A percentile compares a stretch with the other conserved stretches of the same genome.
phyloP scores from a whole-genome alignment of 2,113 vertebrate species.

The Carassius gibelio region DNA sequence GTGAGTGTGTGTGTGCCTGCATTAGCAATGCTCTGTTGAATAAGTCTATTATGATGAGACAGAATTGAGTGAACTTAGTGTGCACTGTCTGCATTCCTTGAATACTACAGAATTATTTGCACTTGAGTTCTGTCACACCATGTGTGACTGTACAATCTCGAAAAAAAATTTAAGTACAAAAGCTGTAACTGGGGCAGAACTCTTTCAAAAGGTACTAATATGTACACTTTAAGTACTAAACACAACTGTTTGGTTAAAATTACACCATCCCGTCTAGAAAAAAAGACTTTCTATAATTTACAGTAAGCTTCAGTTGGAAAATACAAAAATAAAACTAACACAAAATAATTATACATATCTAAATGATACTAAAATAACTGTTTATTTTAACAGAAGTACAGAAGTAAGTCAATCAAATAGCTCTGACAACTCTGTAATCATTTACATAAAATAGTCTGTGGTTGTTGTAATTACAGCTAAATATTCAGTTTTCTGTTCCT shows the following conservation, averaged over 20 bases:
- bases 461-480: slow-evolving; percentile 14
- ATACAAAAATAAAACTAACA: too few relatives aligned
- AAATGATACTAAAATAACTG: not conserved
- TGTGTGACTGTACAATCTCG: not conserved
- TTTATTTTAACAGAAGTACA: too few relatives aligned
- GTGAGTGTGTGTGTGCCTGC: slow-evolving; percentile 27
- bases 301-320: too few relatives aligned
- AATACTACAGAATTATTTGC: slow-evolving; percentile 20
- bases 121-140: not conserved
- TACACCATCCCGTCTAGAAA: not conserved
- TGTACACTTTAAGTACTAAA: not conserved
- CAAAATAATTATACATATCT: not conserved
- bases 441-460: not conserved
- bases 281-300: not conserved
- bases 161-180: not conserved
- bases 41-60: slow-evolving; percentile 48
- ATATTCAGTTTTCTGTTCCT: not conserved
- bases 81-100: slow-evolving; percentile 36
- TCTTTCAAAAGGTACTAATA: not conserved
- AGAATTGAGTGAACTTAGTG: slow-evolving; percentile 32
- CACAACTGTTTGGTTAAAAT: not conserved
- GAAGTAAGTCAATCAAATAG: not conserved
- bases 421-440: not conserved
- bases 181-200: not conserved
- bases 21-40: slow-evolving; percentile 72